Evolutionary conservation across 2,113 vertebrate species (phyloP).

Genomic region (Lophura nycthemera): DNA sequence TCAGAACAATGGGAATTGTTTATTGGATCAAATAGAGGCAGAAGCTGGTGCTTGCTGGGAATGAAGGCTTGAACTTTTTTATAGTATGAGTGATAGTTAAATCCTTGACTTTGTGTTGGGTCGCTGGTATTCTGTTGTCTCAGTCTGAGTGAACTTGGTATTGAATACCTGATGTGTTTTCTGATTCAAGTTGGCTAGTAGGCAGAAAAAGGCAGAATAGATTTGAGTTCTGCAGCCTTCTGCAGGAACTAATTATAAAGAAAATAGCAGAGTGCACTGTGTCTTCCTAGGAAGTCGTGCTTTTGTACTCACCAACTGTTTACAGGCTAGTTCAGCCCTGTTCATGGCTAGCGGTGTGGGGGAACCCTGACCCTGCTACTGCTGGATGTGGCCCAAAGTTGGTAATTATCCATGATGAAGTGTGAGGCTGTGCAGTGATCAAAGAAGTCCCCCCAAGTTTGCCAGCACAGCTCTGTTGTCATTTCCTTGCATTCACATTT

Average conservation of each 20-base stretch:
- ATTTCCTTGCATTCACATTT: conserved; percentile 2
- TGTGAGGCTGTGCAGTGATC: neutral
- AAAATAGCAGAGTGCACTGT: neutral
- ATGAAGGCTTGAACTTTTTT: neutral
- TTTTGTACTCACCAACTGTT: neutral
- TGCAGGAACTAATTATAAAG: neutral
- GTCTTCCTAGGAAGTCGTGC: neutral
- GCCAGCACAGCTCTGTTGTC: neutral
- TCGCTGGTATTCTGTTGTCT: neutral
- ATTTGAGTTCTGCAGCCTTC: neutral
- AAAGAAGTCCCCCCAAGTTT: neutral
- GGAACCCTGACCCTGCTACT: neutral
- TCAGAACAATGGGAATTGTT: neutral
- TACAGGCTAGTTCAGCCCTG: too few species aligned
- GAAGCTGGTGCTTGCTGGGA: neutral
- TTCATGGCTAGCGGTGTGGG: too few species aligned
- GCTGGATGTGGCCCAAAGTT: neutral
- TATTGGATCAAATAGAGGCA: neutral
- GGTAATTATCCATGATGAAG: neutral
- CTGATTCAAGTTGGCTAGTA: neutral
- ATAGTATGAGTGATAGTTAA: neutral
- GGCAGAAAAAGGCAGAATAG: neutral
- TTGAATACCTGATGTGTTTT: neutral
- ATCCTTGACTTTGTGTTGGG: neutral
- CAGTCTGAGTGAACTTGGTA: neutral